A percentile compares a stretch with the other conserved stretches of the same genome.
These are phyloP conservation scores for Drosophila rufa DNA, from an alignment of 1,140 invertebrate species.

Conservation along the genomic window DNA sequence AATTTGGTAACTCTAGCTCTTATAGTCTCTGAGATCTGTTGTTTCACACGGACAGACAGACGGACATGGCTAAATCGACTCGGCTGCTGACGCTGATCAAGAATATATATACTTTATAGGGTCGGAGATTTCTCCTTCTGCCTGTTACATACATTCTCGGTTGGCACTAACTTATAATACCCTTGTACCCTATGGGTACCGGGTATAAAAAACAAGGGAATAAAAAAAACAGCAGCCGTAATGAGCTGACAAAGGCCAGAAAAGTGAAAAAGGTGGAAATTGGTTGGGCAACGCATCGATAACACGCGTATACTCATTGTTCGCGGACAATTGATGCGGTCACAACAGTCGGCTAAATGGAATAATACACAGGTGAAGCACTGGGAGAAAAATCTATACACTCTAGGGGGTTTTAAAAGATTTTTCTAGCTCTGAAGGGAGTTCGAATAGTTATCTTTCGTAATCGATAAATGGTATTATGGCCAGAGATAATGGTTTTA, in stretches of 20 bases:
- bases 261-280: conserved; percentile 42
- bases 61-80: too few relatives aligned
- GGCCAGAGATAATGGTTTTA: not conserved
- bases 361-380: conserved; percentile 4
- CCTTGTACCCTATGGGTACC: too few relatives aligned
- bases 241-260: conserved; percentile 47
- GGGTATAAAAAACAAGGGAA: conserved; percentile 1
- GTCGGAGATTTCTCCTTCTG: too few relatives aligned
- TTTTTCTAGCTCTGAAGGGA: too few relatives aligned
- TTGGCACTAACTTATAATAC: too few relatives aligned
- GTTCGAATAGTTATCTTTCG: not conserved
- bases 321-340: conserved; percentile 26
- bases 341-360: conserved; percentile 24
- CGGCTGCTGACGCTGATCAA: too few relatives aligned
- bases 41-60: too few relatives aligned
- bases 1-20: too few relatives aligned
- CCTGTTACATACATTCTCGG: too few relatives aligned
- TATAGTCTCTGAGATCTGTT: too few relatives aligned
- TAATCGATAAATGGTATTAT: not conserved
- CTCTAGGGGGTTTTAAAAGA: not conserved
- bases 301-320: conserved; percentile 33
- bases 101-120: too few relatives aligned
- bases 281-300: conserved; percentile 32
- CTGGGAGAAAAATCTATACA: not conserved
- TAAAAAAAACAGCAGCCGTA: conserved; percentile 45